Evolutionary conservation across 1,140 invertebrate species (phyloP).

Genomic region (Eurosta solidaginis): DNA sequence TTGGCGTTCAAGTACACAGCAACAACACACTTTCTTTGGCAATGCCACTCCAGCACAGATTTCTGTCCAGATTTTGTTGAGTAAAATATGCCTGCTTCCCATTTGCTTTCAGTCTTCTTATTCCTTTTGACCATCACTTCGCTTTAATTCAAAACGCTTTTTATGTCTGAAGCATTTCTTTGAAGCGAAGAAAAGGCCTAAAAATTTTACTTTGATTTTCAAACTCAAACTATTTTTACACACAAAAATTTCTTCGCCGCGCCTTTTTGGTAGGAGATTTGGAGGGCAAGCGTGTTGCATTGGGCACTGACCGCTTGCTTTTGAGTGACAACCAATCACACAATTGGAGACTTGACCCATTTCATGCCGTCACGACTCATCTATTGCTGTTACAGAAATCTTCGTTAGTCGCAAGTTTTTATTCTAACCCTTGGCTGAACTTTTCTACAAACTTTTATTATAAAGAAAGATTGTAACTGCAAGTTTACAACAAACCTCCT

Average conservation of each 20-base stretch:
- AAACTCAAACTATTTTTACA: background rate
- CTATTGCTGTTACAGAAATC: background rate
- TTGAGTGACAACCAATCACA: background rate
- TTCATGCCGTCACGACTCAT: background rate
- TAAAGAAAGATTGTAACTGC: background rate
- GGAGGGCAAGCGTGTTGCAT: background rate
- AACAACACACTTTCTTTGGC: background rate
- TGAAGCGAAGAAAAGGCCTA: background rate
- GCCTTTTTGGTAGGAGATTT: background rate
- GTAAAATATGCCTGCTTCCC: background rate
- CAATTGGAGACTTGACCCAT: too few relatives aligned
- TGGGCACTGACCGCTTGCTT: constrained; percentile 5
- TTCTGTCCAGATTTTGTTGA: background rate
- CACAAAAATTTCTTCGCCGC: background rate
- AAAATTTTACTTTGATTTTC: constrained; percentile 26
- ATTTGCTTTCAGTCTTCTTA: background rate
- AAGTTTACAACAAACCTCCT: too few relatives aligned
- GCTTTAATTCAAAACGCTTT: background rate
- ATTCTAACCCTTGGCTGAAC: background rate
- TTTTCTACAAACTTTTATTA: background rate
- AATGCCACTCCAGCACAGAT: background rate
- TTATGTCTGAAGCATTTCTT: background rate
- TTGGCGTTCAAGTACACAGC: background rate
- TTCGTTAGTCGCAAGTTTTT: background rate
- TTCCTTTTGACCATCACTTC: background rate